Percentiles rank a stretch among this genome's conserved stretches.
Conservation (phyloP, 2,797 vertebrate species). For the Orientallactaga sibirica region DNA sequence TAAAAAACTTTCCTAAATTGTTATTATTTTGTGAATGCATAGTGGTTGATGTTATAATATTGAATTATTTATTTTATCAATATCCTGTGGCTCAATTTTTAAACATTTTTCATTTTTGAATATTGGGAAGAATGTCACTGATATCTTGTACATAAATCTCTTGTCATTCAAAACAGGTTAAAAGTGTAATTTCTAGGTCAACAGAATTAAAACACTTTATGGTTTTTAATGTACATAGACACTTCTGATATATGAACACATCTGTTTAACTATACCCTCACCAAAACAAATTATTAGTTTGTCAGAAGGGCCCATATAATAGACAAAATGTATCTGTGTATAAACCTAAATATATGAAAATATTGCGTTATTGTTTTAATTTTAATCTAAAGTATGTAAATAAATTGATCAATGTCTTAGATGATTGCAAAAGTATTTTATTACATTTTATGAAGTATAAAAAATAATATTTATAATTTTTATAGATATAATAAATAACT, state of each 20-base stretch:
- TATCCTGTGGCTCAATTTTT: not conserved
- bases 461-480: not conserved
- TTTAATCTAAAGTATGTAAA: not conserved
- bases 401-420: not conserved
- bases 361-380: not conserved
- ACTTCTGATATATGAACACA: not conserved
- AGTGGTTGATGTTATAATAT: not conserved
- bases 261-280: not conserved
- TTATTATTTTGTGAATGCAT: not conserved
- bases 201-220: slow-evolving; percentile 1
- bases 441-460: not conserved
- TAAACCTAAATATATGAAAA: not conserved
- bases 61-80: not conserved
- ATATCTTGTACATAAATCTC: not conserved
- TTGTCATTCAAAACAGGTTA: not conserved
- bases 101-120: not conserved
- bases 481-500: not conserved
- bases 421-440: not conserved
- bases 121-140: not conserved
- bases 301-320: not conserved
- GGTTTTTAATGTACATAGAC: not conserved
- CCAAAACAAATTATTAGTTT: not conserved
- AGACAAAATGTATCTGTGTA: not conserved
- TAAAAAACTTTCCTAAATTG: slow-evolving; percentile 24
- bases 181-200: not conserved